Percentiles rank a stretch among this genome's conserved stretches.
Evolutionary conservation across 2,113 vertebrate species (phyloP).

Genomic region (Muscicapa adusta): DNA sequence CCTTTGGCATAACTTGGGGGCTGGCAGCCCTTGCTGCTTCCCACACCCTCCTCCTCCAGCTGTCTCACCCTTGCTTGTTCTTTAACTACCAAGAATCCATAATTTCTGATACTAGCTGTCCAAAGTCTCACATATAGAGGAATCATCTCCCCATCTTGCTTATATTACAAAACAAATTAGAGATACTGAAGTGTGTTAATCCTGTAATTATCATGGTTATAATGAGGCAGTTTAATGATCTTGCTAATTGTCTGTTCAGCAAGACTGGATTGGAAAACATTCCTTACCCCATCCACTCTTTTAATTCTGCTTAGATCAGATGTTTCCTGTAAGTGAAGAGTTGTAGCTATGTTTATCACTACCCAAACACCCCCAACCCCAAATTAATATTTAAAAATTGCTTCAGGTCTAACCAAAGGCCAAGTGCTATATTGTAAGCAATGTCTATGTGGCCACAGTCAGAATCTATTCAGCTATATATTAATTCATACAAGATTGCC

Average conservation of each 20-base stretch:
- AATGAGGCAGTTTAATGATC: slow-evolving; percentile 63
- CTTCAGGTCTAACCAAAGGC: slow-evolving; percentile 36
- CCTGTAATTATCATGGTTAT: slow-evolving; percentile 55
- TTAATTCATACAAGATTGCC: slow-evolving; percentile 2
- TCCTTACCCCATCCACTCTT: slow-evolving; percentile 6
- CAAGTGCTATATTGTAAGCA: not conserved
- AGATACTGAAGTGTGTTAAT: slow-evolving; percentile 56
- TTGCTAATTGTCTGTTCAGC: slow-evolving; percentile 52
- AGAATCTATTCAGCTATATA: not conserved
- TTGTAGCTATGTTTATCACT: not conserved
- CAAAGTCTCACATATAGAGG: not conserved
- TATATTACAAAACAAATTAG: slow-evolving; percentile 53
- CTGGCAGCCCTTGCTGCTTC: not conserved
- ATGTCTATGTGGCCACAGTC: not conserved
- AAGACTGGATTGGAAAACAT: slow-evolving; percentile 6
- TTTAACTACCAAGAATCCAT: not conserved
- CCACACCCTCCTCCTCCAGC: not conserved
- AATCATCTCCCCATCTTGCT: not conserved
- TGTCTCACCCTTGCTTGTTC: not conserved
- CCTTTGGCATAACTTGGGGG: not conserved
- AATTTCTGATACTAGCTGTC: not conserved
- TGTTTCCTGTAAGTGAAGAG: not conserved
- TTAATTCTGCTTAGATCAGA: slow-evolving; percentile 39
- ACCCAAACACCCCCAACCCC: not conserved
- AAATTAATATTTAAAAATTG: not conserved